phyloP scores from a whole-genome alignment of 2,797 vertebrate genomes.

The Myiotriccus ornatus region DNA sequence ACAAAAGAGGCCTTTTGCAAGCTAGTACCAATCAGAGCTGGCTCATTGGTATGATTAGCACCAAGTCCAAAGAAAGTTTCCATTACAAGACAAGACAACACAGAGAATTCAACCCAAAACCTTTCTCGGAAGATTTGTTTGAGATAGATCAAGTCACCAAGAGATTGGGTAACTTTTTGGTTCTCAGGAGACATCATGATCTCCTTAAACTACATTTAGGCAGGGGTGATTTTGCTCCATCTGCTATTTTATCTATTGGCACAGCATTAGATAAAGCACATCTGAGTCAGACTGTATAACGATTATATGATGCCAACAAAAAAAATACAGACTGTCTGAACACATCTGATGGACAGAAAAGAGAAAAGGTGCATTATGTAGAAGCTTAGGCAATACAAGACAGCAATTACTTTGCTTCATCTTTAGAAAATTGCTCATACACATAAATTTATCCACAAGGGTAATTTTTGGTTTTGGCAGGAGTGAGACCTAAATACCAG shows the following conservation, averaged over 20 bases:
- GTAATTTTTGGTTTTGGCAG: background rate
- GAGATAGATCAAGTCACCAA: background rate
- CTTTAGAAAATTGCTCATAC: background rate
- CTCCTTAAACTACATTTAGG: background rate
- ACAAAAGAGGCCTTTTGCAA: constrained; percentile 82
- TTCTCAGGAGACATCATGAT: background rate
- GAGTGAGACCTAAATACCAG: background rate
- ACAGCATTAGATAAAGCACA: background rate
- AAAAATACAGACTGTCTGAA: background rate
- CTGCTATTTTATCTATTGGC: background rate
- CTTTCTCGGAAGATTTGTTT: background rate
- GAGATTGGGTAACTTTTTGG: background rate
- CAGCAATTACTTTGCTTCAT: background rate
- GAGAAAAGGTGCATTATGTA: background rate
- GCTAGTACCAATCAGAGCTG: constrained; percentile 68
- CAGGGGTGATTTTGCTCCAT: background rate
- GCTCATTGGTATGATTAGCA: constrained; percentile 65
- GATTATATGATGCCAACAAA: background rate
- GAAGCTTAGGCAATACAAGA: background rate
- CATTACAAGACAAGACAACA: constrained; percentile 30
- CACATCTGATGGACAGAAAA: background rate
- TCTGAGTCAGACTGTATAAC: background rate
- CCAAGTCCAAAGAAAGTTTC: constrained; percentile 65
- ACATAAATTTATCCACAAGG: background rate
- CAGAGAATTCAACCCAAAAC: constrained; percentile 30